Percentiles rank a stretch among this genome's conserved stretches.
Evolutionary conservation across 2,888 invertebrate species (phyloP).

Genomic region (Lasius platythorax): DNA sequence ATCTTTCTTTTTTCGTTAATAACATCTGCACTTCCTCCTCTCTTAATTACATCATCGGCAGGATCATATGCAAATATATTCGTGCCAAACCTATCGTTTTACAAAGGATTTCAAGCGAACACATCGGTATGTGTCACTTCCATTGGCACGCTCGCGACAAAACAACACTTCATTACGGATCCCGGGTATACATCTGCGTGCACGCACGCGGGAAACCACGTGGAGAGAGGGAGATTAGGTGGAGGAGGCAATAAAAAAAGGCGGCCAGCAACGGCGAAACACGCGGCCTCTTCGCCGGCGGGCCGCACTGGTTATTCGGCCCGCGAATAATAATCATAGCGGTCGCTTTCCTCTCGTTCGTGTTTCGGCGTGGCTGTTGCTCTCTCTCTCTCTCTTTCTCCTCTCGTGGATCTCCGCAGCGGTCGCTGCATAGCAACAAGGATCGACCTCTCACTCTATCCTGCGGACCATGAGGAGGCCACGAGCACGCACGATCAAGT

Average conservation of each 20-base stretch:
- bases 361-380: constrained; percentile 62
- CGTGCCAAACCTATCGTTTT: background rate
- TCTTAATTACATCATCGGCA: background rate
- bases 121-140: constrained; percentile 26
- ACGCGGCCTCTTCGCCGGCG: constrained; percentile 66
- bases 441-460: constrained; percentile 78
- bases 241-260: constrained; percentile 58
- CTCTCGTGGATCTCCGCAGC: constrained; percentile 70
- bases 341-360: constrained; percentile 65
- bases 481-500: constrained; percentile 64
- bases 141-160: constrained; percentile 8
- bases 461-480: constrained; percentile 57
- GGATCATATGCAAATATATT: background rate
- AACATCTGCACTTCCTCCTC: background rate
- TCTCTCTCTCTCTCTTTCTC: constrained; percentile 62
- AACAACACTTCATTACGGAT: constrained; percentile 22
- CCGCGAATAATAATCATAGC: constrained; percentile 81
- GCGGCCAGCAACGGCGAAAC: constrained; percentile 55
- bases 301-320: constrained; percentile 79
- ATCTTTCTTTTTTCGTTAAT: background rate
- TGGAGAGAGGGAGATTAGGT: constrained; percentile 34
- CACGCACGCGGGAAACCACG: constrained; percentile 12
- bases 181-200: constrained; percentile 34
- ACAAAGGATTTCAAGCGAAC: background rate
- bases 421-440: constrained; percentile 84